Percentiles rank a stretch among this genome's conserved stretches.
phyloP scores from a whole-genome alignment of 2,113 vertebrate species.

The Chrysemys picta region DNA sequence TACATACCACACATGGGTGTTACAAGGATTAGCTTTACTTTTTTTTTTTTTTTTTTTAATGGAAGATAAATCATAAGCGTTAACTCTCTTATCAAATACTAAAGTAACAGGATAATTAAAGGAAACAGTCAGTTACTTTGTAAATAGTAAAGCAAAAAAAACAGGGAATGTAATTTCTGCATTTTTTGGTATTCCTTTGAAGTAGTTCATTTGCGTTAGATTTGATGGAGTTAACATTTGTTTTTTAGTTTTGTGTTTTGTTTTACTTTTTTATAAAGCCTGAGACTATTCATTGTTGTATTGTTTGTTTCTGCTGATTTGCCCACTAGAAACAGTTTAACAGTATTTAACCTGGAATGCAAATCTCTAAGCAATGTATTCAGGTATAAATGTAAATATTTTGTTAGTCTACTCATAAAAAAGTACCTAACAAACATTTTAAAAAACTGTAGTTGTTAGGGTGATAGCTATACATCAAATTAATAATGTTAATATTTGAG shows the following conservation, averaged over 20 bases:
- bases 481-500: not conserved
- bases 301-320: not conserved
- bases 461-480: not conserved
- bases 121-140: not conserved
- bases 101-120: not conserved
- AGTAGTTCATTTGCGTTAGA: not conserved
- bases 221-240: not conserved
- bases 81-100: not conserved
- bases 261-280: not conserved
- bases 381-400: not conserved
- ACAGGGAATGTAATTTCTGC: not conserved
- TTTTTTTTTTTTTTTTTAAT: not conserved
- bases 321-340: not conserved
- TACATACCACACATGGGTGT: not conserved
- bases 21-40: not conserved
- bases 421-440: not conserved
- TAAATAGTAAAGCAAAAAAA: not conserved
- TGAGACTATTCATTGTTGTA: not conserved
- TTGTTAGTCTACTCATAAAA: not conserved
- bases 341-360: not conserved
- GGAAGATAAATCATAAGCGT: not conserved
- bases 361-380: not conserved
- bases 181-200: not conserved
- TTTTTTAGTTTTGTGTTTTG: not conserved
- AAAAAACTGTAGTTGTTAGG: not conserved